phyloP scores from a whole-genome alignment of 2,113 vertebrate genomes.

The Grallaria varia region DNA sequence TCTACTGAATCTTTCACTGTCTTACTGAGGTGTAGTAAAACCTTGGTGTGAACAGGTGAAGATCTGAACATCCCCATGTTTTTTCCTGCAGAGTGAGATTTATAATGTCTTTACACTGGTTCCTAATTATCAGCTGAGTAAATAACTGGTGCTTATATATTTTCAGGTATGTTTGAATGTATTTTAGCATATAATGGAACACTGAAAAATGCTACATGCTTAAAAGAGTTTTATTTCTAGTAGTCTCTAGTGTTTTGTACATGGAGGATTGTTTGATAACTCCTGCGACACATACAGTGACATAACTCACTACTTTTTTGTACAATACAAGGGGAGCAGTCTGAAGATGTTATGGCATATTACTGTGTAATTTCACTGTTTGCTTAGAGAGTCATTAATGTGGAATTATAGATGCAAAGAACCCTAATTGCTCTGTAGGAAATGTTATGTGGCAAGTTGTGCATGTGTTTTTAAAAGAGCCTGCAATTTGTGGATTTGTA shows the following conservation, averaged over 20 bases:
- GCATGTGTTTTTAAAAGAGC: not conserved
- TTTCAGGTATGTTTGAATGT: not conserved
- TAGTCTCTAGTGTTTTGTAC: not conserved
- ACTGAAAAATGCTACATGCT: not conserved
- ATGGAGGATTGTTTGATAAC: not conserved
- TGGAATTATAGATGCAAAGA: constrained; percentile 20
- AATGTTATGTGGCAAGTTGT: constrained; percentile 26
- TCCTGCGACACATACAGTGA: not conserved
- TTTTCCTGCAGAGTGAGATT: not conserved
- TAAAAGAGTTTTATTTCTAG: not conserved
- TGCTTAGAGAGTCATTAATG: constrained; percentile 4
- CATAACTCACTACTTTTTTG: not conserved
- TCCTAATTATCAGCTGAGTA: not conserved
- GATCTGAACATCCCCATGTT: not conserved
- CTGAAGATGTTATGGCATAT: not conserved
- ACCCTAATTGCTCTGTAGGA: constrained; percentile 12
- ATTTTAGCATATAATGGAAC: not conserved
- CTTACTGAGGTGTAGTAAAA: not conserved
- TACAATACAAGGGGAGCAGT: not conserved
- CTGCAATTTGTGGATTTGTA: constrained; percentile 52
- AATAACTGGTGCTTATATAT: not conserved
- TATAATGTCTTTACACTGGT: not conserved
- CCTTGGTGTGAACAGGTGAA: not conserved
- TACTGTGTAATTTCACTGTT: not conserved
- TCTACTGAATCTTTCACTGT: not conserved